Base-by-base conservation (phyloP, 2,888 invertebrate genomes). In the Dryococelus australis region DNA sequence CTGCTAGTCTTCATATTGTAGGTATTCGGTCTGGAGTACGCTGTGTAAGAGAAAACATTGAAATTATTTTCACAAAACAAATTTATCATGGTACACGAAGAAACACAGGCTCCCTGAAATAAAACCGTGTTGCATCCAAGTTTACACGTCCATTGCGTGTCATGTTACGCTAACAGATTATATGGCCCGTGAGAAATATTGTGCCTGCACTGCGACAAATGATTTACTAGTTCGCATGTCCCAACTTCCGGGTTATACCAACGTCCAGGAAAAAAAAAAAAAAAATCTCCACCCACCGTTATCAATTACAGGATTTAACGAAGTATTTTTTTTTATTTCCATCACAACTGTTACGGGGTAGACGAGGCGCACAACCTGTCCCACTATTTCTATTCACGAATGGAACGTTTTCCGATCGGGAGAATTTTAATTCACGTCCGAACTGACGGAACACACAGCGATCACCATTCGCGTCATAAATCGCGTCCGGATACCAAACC, bases 381-480 rank as follows among this genome's bases (percentile, higher is more conserved):
- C 24, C 24, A 65, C 65, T 65, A 20, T 65, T 65, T 65, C 24
- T n/a, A 24, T n/a, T 65, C 65, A 9, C 20, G 20, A 65, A 16
- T 65, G 65, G n/a, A n/a, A 65, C 65, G n/a, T 65, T 65, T 65
- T 65, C 65, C 65, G 65, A 65, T 65, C 65, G 65, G 65, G 20
- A n/a, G 65, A 65, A 65, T 65, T 65, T 65, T 65, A 65, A 65
- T 65, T 65, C 65, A 65, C 65, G n/a, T 65, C 65, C n/a, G 65
- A 65, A n/a, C n/a, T 65, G 65, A 65, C 65, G 65, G 65, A 24
- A 65, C 65, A 65, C 65, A 65, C 65, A 51, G 51, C 51, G 24
- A 65, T 65, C 65, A 65, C 65, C 65, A 65, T 65, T 20, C n/a
- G 65, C 20, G 65, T 65, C 65, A 65, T 65, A 65, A 65, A 65